phyloP scores from a whole-genome alignment of 2,113 vertebrate genomes.

The Tenrec ecaudatus region DNA sequence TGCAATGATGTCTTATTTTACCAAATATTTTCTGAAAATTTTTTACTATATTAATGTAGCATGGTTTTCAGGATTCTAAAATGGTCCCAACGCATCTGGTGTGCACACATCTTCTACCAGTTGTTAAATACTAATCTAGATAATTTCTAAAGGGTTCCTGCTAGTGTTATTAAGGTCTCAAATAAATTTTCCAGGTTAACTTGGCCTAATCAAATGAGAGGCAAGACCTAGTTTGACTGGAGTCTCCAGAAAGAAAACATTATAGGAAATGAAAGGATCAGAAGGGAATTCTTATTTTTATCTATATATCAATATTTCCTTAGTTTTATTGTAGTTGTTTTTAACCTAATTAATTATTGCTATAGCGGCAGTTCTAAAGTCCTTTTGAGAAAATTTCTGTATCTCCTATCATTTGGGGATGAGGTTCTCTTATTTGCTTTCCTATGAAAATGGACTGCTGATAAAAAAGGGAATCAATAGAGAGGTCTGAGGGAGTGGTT shows the following conservation, averaged over 20 bases:
- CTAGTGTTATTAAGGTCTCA: not conserved
- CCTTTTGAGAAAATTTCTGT: not conserved
- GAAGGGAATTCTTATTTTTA: not conserved
- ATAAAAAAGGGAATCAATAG: too few relatives aligned
- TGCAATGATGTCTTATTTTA: too few relatives aligned
- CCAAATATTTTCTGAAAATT: not conserved
- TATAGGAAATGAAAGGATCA: not conserved
- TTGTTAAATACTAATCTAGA: not conserved
- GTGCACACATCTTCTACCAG: not conserved
- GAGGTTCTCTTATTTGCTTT: not conserved
- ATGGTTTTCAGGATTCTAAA: not conserved
- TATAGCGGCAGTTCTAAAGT: not conserved
- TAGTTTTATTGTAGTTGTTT: not conserved
- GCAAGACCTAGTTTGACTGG: not conserved
- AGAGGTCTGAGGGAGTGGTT: too few relatives aligned
- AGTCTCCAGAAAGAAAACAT: not conserved
- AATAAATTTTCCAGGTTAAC: not conserved
- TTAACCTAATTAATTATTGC: not conserved
- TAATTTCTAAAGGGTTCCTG: not conserved
- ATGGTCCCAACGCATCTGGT: not conserved
- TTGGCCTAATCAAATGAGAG: not conserved
- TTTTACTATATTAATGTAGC: not conserved
- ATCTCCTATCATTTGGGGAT: not conserved
- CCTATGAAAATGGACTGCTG: not conserved
- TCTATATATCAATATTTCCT: conserved; percentile 6